phyloP scores from a whole-genome alignment of 2,113 vertebrate species.

The Eira barbara region DNA sequence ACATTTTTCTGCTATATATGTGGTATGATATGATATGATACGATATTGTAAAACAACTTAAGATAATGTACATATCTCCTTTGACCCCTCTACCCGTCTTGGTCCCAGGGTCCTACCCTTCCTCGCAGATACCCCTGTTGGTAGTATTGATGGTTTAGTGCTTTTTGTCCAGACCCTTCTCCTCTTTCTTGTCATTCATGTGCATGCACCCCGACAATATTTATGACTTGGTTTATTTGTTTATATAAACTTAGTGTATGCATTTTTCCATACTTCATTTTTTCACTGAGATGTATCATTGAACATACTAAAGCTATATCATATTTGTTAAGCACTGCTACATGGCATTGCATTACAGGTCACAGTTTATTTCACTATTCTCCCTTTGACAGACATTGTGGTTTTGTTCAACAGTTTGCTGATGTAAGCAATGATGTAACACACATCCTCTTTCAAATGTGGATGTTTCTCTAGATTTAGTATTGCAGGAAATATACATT shows the following conservation, averaged over 20 bases:
- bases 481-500: not conserved
- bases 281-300: not conserved
- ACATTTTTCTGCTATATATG: not conserved
- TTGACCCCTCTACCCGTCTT: not conserved
- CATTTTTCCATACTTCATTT: not conserved
- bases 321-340: not conserved
- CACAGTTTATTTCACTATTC: not conserved
- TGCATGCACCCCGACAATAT: not conserved
- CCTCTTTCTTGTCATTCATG: not conserved
- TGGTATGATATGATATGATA: no score
- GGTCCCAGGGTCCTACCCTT: not conserved
- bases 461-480: not conserved
- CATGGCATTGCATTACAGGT: not conserved
- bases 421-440: not conserved
- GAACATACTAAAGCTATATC: not conserved
- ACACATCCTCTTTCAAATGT: not conserved
- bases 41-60: not conserved
- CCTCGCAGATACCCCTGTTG: rapidly evolving
- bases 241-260: not conserved
- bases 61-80: not conserved
- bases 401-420: not conserved
- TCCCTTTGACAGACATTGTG: not conserved
- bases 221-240: not conserved
- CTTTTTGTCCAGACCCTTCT: not conserved
- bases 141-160: not conserved